phyloP scores from a whole-genome alignment of 2,888 invertebrate species.

The Acanthococcus lagerstroemiae region DNA sequence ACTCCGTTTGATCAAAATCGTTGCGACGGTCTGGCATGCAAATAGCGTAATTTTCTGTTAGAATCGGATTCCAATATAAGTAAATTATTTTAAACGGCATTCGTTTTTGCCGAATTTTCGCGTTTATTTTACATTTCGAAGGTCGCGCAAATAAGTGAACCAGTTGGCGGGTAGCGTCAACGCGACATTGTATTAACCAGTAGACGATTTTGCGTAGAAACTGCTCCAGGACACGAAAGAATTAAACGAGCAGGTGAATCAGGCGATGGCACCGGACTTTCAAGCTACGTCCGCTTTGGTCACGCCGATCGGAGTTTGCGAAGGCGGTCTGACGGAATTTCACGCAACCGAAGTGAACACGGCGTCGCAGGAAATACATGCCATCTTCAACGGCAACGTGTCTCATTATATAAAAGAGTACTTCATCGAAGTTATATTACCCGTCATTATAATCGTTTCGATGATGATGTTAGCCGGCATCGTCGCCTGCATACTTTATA shows the following conservation, averaged over 20 bases:
- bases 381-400: slow-evolving; percentile 34
- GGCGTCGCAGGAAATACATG: slow-evolving; percentile 42
- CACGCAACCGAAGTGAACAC: slow-evolving; percentile 41
- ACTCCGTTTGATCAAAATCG: too few relatives aligned
- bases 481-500: slow-evolving; percentile 78
- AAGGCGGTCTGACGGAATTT: slow-evolving; percentile 44
- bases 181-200: too few relatives aligned
- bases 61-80: too few relatives aligned
- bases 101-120: too few relatives aligned
- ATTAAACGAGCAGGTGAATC: slow-evolving; percentile 49
- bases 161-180: too few relatives aligned
- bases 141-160: too few relatives aligned
- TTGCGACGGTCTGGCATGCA: too few relatives aligned
- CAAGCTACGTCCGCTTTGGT: slow-evolving; percentile 56
- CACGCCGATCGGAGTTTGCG: slow-evolving; percentile 52
- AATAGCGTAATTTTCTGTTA: too few relatives aligned
- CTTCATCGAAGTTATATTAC: slow-evolving; percentile 69
- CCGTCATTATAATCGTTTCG: slow-evolving; percentile 74
- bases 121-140: too few relatives aligned
- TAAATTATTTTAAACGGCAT: too few relatives aligned
- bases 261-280: slow-evolving; percentile 60
- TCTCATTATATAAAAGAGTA: slow-evolving; percentile 42
- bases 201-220: too few relatives aligned
- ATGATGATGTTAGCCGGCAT: slow-evolving; percentile 80
- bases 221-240: slow-evolving; percentile 38